A percentile compares a stretch with the other conserved stretches of the same genome.
Conservation (phyloP, 2,888 invertebrate genomes). For the Watsonalla binaria region DNA sequence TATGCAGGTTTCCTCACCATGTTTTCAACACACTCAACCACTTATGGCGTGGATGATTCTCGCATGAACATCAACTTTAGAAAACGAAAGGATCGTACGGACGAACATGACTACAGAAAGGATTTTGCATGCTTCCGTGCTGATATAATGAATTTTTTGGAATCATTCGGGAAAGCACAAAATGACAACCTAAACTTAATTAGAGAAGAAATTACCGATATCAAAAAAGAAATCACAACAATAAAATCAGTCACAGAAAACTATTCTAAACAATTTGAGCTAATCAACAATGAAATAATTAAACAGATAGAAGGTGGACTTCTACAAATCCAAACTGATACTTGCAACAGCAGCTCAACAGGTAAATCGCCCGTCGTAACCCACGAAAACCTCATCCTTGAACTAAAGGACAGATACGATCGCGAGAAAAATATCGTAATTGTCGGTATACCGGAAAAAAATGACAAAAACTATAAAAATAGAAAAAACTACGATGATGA, state of each 20-base stretch:
- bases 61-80: conserved; percentile 1
- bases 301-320: conserved; percentile 9
- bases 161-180: no score
- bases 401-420: conserved; percentile 18
- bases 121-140: conserved; percentile 10
- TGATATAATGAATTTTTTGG: conserved; percentile 12
- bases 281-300: conserved; percentile 10
- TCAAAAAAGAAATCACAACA: conserved; percentile 13
- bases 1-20: no score
- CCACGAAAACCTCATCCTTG: conserved; percentile 17
- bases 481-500: conserved; percentile 12
- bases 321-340: conserved; percentile 5
- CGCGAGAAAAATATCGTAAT: conserved; percentile 23
- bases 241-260: conserved; percentile 13
- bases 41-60: neutral
- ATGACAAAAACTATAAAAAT: conserved; percentile 5
- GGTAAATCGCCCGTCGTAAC: conserved; percentile 6
- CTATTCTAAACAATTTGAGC: conserved; percentile 7
- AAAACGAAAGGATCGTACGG: conserved; percentile 8
- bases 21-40: no score
- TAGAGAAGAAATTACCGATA: conserved; percentile 11
- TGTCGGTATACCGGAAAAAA: conserved; percentile 18
- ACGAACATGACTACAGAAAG: conserved; percentile 9
- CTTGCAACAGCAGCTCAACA: neutral
- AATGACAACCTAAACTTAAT: conserved; percentile 10